phyloP scores from a whole-genome alignment of 2,113 vertebrate genomes.

The Cephalopholis sonnerati region DNA sequence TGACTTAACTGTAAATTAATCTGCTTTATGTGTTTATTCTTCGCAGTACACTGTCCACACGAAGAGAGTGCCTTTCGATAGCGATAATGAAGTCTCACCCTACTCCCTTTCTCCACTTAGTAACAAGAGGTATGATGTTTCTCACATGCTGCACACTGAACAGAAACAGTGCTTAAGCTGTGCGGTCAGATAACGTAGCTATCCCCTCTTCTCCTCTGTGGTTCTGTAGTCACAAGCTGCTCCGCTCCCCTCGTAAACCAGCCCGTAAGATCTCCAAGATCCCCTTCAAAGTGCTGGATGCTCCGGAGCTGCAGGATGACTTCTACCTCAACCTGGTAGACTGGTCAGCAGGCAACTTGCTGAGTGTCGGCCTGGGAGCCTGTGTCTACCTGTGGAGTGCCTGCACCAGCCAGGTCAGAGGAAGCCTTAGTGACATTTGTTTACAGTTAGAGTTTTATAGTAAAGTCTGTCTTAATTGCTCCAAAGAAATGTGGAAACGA shows the following conservation, averaged over 20 bases:
- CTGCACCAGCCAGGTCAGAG: constrained; percentile 95
- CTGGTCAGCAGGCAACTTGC: constrained; percentile 97
- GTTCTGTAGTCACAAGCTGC: constrained; percentile 91
- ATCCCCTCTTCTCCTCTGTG: too few relatives aligned
- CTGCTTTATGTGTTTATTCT: constrained; percentile 23
- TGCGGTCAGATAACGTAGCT: not conserved
- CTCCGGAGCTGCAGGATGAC: constrained; percentile 97
- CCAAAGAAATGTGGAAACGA: too few relatives aligned
- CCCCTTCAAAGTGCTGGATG: constrained; percentile 98
- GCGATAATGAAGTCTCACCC: constrained; percentile 85
- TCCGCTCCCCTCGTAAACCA: constrained; percentile 96
- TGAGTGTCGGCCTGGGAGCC: constrained; percentile 96
- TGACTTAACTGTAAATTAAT: not conserved
- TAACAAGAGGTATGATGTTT: constrained; percentile 84
- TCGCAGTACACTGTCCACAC: constrained; percentile 85
- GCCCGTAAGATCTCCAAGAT: constrained; percentile 99
- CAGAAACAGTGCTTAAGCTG: not conserved
- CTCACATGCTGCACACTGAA: not conserved
- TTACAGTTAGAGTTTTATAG: not conserved
- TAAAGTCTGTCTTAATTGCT: not conserved
- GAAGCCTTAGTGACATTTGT: not conserved
- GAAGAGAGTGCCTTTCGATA: constrained; percentile 86
- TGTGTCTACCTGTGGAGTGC: constrained; percentile 99
- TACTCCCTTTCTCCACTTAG: constrained; percentile 89
- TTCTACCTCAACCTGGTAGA: constrained; percentile 99